Conservation (phyloP, 2,888 invertebrate genomes). For the Apeira syringaria region DNA sequence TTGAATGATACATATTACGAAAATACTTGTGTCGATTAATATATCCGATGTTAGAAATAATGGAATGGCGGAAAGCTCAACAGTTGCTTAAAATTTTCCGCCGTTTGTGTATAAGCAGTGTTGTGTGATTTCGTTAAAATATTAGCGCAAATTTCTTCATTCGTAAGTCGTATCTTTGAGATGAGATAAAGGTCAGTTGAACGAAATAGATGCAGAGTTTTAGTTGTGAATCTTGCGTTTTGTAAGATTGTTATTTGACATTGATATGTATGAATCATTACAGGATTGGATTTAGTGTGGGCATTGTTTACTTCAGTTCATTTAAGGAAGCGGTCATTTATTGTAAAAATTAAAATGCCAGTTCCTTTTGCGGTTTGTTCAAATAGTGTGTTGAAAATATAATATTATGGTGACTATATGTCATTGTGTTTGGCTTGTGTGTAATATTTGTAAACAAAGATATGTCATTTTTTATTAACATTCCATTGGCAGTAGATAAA, state of each 20-base stretch:
- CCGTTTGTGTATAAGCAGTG: slow-evolving; percentile 17
- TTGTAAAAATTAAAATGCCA: slow-evolving; percentile 24
- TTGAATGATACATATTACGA: slow-evolving; percentile 20
- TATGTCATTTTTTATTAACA: too few species aligned
- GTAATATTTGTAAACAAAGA: too few species aligned
- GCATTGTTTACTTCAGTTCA: slow-evolving; percentile 29
- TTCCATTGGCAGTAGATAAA: too few species aligned
- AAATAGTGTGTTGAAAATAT: slow-evolving; percentile 27
- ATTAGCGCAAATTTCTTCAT: slow-evolving; percentile 28
- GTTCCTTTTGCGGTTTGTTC: slow-evolving; percentile 29
- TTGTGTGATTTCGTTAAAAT: slow-evolving; percentile 21
- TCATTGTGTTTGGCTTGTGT: too few species aligned
- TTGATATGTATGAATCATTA: slow-evolving; percentile 27
- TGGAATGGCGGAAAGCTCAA: slow-evolving; percentile 27
- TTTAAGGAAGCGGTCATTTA: slow-evolving; percentile 28
- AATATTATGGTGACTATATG: slow-evolving; percentile 20
- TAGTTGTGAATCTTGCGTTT: background rate
- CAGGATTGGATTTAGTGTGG: slow-evolving; percentile 20
- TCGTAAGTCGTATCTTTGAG: slow-evolving; percentile 23
- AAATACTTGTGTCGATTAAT: slow-evolving; percentile 13
- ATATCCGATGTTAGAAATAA: slow-evolving; percentile 27
- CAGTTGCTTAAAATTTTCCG: slow-evolving; percentile 22
- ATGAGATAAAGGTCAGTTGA: slow-evolving; percentile 32
- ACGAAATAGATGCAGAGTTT: slow-evolving; percentile 15
- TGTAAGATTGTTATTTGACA: slow-evolving; percentile 4